Base-by-base conservation (phyloP, 2,797 vertebrate species). In the Cryptoblepharus egeriae region DNA sequence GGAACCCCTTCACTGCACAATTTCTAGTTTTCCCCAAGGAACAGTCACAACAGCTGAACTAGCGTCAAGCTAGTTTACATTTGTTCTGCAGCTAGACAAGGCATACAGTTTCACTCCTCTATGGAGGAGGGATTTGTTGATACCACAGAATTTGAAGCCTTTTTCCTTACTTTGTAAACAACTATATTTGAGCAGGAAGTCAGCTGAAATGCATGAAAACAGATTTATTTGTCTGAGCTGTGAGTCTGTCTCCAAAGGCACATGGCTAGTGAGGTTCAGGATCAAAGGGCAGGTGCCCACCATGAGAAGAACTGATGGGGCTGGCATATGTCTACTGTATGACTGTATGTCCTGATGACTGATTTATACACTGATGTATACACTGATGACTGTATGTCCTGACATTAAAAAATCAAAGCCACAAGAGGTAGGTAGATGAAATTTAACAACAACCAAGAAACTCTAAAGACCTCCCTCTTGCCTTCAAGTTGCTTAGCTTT, bases 161-260 rank as follows among this genome's bases (percentile, higher is more conserved):
- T 55, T 24, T 9, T 83, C 5, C 28, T 26, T 42, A 4, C 5
- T 26, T 42, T 73, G 35, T 37, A 81, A 87, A 78, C 2, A 84
- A 80, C 1, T 30, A 26, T 0, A 3, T n/a, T 0, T 1, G 12
- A 58, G n/a, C 4, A 60, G 83, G 68, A 4, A 0, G 65, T 0
- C 0, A 0, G 65, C n/a, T 5, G 37, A 75, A 68, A 63, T 39
- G 72, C 52, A 61, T 55, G 30, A 58, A 78, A 89, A 71, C 1
- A 77, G 1, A 49, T 35, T 1, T 57, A 12, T 45, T 55, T 35
- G 42, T 7, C 28, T 64, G 75, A 85, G 85, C 4, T 0, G 8
- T 1, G 68, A 78, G 61, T 3, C 65, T n/a, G 2, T 57, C 35
- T 1, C 0, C 0, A 32, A 68, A 63, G 45, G 0, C 39, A 76